Evolutionary conservation across 2,888 invertebrate genomes (phyloP).

Genomic region (Harmothoe impar): DNA sequence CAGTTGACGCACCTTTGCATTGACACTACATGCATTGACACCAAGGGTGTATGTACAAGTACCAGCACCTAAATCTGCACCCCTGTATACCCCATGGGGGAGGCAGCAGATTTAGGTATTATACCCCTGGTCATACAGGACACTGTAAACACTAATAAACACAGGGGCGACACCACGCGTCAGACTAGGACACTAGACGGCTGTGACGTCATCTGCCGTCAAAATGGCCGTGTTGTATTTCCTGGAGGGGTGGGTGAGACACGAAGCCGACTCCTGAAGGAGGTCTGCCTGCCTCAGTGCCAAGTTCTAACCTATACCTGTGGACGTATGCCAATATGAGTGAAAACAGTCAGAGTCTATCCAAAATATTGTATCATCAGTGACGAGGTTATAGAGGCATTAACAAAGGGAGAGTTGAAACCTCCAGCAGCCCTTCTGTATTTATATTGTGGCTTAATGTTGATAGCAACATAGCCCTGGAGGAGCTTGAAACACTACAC

Average conservation of each 20-base stretch:
- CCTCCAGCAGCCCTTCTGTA: not conserved
- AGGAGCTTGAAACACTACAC: not conserved
- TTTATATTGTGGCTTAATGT: conserved; percentile 5
- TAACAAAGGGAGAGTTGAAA: not conserved
- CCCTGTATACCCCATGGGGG: not conserved
- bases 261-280: no score
- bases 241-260: not conserved
- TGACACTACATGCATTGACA: conserved; percentile 34
- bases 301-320: no score
- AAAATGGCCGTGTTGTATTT: conserved; percentile 40
- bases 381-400: not conserved
- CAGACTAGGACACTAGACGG: not conserved
- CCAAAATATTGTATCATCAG: conserved; percentile 1
- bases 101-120: not conserved
- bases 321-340: not conserved
- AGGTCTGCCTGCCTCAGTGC: no score
- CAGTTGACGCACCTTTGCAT: not conserved
- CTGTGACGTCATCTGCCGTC: conserved; percentile 49
- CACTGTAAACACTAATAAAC: conserved; percentile 59
- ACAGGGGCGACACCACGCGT: conserved; percentile 38
- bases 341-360: not conserved
- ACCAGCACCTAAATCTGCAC: not conserved
- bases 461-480: not conserved
- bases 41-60: not conserved
- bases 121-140: not conserved